Base-by-base conservation (phyloP, 2,797 vertebrate species). In the Sebastes trivittatus region DNA sequence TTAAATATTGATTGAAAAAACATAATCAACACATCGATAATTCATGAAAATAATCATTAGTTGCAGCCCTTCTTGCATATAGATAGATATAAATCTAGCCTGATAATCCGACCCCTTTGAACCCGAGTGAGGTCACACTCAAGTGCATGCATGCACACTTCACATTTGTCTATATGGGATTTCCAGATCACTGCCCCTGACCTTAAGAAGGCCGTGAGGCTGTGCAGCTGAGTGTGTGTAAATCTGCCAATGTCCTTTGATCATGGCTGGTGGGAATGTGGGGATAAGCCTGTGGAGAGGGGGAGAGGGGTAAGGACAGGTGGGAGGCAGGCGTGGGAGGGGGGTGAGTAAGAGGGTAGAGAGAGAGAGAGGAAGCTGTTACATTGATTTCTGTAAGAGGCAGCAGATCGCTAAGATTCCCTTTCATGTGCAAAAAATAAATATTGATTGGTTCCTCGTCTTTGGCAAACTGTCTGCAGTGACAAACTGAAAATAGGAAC, bases 161-260 rank as follows among this genome's bases (percentile, higher is more conserved):
- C 84, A 49, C 71, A 81, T 86, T 89, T 79, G 84, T 79, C 77
- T 76, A 27, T 83, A 76, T 90, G 88, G 87, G 89, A 90, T 92
- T 93, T 93, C 88, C 89, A 91, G 87, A 87, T 93, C 86, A 80
- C 72, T 87, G 91, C 82, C 78, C 66, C 75, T 93, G 92, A 91
- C 91, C 88, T 91, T 88, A 89, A 89, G 86, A 73, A 58, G 83
- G 66, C 38, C 16, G 29, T 11, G 77, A 79, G 86, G 75, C 77
- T 80, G 81, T 87, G 86, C 84, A 90, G 93, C 93, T 89, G 88
- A 89, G 87, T 89, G 90, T 87, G 87, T 87, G 86, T 90, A 91
- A 89, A 92, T 92, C 89, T 88, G 87, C 88, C 79, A 76, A 83
- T 61, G 84, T 85, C 79, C 88, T 94, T 91, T 93, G 89, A 90